Percentiles rank a stretch among this genome's conserved stretches.
phyloP scores from a whole-genome alignment of 1,140 invertebrate genomes.

The Dysdera silvatica region DNA sequence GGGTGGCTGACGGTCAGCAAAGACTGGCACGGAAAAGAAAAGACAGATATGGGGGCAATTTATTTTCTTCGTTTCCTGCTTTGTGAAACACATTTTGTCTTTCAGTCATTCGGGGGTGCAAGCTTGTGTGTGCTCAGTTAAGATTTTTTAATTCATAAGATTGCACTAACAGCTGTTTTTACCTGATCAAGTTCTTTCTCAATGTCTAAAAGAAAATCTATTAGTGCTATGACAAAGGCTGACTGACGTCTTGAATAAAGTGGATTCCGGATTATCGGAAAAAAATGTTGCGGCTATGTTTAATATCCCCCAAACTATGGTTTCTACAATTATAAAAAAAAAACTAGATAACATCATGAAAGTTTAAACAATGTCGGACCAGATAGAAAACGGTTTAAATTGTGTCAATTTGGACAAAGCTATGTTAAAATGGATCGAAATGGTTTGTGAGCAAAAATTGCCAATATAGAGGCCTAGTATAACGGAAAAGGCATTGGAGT shows the following conservation, averaged over 20 bases:
- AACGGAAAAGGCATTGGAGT: slow-evolving; percentile 32
- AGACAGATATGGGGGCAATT: too few species aligned
- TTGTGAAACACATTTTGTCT: too few species aligned
- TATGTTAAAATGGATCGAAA: neutral
- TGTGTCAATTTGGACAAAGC: neutral
- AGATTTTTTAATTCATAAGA: too few species aligned
- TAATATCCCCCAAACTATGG: neutral
- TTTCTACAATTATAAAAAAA: neutral
- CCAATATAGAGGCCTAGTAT: slow-evolving; percentile 29
- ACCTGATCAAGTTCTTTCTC: too few species aligned
- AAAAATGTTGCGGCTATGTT: neutral
- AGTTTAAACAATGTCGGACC: neutral
- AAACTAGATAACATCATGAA: neutral
- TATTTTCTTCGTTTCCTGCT: too few species aligned
- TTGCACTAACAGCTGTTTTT: too few species aligned
- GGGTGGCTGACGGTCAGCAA: too few species aligned
- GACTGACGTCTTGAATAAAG: neutral
- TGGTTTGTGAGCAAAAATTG: neutral
- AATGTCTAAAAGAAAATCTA: neutral
- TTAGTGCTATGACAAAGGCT: neutral
- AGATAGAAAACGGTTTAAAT: neutral
- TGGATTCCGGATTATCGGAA: neutral
- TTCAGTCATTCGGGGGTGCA: too few species aligned
- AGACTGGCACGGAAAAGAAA: too few species aligned
- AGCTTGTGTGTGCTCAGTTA: too few species aligned